Base-by-base conservation (phyloP, 2,113 vertebrate species). In the Alligator sinensis region DNA sequence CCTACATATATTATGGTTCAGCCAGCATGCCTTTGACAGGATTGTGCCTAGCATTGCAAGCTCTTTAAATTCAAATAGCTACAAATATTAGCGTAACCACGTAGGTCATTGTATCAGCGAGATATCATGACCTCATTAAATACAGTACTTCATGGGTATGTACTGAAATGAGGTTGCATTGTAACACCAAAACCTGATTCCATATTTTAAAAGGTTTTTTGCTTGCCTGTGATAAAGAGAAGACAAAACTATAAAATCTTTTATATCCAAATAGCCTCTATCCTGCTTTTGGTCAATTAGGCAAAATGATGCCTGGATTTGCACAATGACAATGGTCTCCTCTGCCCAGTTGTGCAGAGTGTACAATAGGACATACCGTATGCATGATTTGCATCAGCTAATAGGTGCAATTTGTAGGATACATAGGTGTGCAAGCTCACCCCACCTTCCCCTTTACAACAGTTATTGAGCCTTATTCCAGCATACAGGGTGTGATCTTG, bases 231-330 rank as follows among this genome's bases (percentile, higher is more conserved):
- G 11, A 34, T 9, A 70, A n/a, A 72, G 68, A 72, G 38, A 19
- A 72, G 68, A 72, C 19, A 72, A 72, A 70, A 72, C 21, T 34
- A 10, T 72, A 34, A 47, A 47, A 47, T 47, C 47, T 47, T 47
- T 47, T 47, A 47, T 47, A 47, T 47, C 30, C 30, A 38, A 72
- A 38, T 22, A 21, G 68, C 68, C 66, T 70, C 66, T 30, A 91
- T 84, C 7, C 55, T 21, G 9, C 61, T 21, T 24, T 4, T 63
- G 77, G 10, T 47, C 27, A 28, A 11, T 11, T 1, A 79, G 5
- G 76, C 30, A 82, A 64, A 89, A 88, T 72, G 68, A 16, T 25
- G 27, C 64, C 88, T 93, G 93, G 28, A 93, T 94, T 38, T 64
- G 80, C 47, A 47, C 47, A 47, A 47, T 47, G 47, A 78, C 70